Evolutionary conservation across 2,888 invertebrate species (phyloP).

Genomic region (Charanyca ferruginea): DNA sequence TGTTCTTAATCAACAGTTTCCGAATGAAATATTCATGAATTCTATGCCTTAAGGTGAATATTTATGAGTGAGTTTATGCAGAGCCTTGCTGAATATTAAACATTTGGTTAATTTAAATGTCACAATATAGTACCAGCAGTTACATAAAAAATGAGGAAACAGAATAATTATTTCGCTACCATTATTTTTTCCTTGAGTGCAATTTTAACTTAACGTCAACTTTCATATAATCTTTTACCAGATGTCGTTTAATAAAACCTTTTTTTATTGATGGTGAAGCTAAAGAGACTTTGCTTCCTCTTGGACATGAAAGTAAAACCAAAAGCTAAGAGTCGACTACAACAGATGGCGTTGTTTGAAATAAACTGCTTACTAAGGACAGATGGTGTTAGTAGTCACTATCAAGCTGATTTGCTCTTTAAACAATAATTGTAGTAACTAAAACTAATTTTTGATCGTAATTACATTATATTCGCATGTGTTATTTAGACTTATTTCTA

Average conservation of each 20-base stretch:
- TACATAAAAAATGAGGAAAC: neutral
- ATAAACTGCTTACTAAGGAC: neutral
- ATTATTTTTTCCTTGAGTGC: neutral
- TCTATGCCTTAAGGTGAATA: slow-evolving; percentile 46
- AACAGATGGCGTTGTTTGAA: slow-evolving; percentile 36
- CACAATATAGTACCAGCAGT: neutral
- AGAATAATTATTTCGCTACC: neutral
- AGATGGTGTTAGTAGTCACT: neutral
- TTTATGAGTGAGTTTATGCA: slow-evolving; percentile 51
- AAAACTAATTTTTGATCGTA: no score
- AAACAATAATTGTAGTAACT: no score
- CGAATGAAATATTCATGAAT: slow-evolving; percentile 58
- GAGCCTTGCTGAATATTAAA: slow-evolving; percentile 52
- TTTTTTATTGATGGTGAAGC: neutral
- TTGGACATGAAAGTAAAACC: neutral
- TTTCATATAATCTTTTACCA: no score
- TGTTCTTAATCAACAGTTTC: slow-evolving; percentile 47
- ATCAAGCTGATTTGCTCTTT: no score
- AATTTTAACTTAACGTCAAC: no score
- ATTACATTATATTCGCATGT: no score
- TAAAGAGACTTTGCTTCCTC: neutral
- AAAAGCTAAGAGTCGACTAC: no score
- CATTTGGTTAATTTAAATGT: slow-evolving; percentile 37
- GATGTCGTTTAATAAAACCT: no score
- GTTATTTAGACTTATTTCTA: no score